Evolutionary conservation across 2,888 invertebrate species (phyloP).

Genomic region (Apamea epomidion): DNA sequence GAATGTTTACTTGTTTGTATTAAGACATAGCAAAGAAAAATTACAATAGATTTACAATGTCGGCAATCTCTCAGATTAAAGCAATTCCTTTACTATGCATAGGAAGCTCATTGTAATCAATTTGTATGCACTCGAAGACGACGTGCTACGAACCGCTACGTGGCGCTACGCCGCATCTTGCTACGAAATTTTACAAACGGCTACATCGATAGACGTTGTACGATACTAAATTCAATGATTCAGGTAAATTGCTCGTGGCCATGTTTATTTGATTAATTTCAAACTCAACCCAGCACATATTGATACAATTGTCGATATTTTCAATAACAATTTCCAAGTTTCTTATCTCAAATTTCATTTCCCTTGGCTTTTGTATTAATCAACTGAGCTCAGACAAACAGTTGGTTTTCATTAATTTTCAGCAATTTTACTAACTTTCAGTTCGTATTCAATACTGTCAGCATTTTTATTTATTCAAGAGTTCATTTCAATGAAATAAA

Average conservation of each 20-base stretch:
- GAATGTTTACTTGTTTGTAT: not conserved
- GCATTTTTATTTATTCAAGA: not conserved
- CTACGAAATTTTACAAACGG: not conserved
- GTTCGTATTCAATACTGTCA: not conserved
- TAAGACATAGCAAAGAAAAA: not conserved
- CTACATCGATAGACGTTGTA: not conserved
- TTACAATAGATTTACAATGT: not conserved
- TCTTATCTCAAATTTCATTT: not conserved
- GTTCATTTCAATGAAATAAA: not conserved
- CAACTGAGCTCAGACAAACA: not conserved
- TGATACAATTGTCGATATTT: not conserved
- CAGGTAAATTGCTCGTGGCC: not conserved
- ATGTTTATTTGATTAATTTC: not conserved
- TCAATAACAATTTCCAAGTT: not conserved
- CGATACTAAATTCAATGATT: not conserved
- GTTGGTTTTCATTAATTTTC: not conserved
- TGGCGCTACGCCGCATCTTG: not conserved
- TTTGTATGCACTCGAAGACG: not conserved
- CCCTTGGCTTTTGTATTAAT: not conserved
- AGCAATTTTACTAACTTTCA: not conserved
- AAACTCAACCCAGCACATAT: not conserved
- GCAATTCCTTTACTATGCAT: not conserved
- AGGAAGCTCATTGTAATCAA: conserved; percentile 1
- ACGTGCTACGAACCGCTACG: not conserved
- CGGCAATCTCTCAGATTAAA: too few species aligned